These are phyloP conservation scores for Neolamprologus variostigma DNA, from an alignment of 2,113 vertebrate species.

Conservation along the genomic window DNA sequence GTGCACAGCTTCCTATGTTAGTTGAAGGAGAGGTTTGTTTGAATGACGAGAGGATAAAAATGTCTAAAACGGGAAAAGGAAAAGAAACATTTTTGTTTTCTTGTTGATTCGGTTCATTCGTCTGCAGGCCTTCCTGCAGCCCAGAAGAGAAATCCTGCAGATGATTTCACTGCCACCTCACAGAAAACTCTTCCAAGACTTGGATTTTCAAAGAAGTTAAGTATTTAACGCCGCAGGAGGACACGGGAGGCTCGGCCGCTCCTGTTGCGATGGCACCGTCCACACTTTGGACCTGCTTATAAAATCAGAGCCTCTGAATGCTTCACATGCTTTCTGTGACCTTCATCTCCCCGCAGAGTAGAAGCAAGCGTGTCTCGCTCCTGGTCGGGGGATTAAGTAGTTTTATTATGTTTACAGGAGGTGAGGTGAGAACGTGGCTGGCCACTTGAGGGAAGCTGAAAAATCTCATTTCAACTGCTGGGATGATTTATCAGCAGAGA, in stretches of 20 bases:
- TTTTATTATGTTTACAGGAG: conserved; percentile 33
- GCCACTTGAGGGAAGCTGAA: not conserved
- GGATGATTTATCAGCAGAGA: not conserved
- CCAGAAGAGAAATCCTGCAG: not conserved
- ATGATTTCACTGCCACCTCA: not conserved
- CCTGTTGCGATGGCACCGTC: not conserved
- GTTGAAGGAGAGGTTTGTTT: not conserved
- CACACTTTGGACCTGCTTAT: not conserved
- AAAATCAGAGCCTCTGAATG: conserved; percentile 3
- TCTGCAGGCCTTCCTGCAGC: not conserved
- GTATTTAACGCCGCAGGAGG: not conserved
- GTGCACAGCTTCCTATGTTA: not conserved
- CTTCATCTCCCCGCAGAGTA: not conserved
- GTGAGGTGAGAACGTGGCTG: not conserved
- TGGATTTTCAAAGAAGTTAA: not conserved
- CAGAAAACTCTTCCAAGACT: accelerated
- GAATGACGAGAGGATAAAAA: not conserved
- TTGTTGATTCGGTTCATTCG: not conserved
- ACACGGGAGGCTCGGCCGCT: not conserved
- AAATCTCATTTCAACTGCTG: not conserved
- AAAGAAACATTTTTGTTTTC: not conserved
- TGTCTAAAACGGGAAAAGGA: not conserved
- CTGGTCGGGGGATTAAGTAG: not conserved
- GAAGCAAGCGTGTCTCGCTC: not conserved
- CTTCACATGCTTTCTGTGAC: conserved; percentile 20